Evolutionary conservation across 1,140 invertebrate species (phyloP), one percentile per base, ranked within the genome.

Genomic region (Periplaneta americana): DNA sequence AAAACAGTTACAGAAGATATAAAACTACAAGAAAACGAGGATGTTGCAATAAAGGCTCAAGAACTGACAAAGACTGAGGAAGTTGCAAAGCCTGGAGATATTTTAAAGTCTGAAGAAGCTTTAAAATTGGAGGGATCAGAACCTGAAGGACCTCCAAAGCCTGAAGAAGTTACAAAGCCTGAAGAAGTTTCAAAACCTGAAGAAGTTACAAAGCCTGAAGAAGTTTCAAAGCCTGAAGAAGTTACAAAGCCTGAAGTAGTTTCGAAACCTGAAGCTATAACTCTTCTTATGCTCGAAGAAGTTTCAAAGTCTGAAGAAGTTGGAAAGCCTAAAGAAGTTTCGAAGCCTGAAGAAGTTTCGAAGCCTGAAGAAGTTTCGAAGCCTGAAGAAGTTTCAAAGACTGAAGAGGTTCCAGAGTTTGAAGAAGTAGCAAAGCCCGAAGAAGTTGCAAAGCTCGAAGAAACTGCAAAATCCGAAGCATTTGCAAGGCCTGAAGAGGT

Each of bases 401-500:
- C n/a, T n/a, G n/a, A n/a, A n/a, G n/a, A n/a, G n/a, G n/a, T n/a
- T n/a, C n/a, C n/a, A n/a, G n/a, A n/a, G n/a, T n/a, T n/a, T n/a
- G n/a, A n/a, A n/a, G n/a, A n/a, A n/a, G n/a, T n/a, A n/a, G n/a
- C n/a, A n/a, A n/a, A n/a, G 1, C 33, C 74, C 28, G 11, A 15
- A 22, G 74, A 75, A 75, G 5, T 75, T 18, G 17, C 74, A 18
- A n/a, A n/a, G n/a, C 33, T 32, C 13, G 48, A 57, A 57, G 48
- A 57, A n/a, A 1, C 48, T 57, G 48, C 17, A 18, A 57, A 57
- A n/a, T 75, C 74, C 13, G 48, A 57, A 57, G 48, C 17, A 18
- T 18, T 4, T n/a, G n/a, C 17, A 57, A 57, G n/a, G 48, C 32
- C 79, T 83, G 75, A 77, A 74, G 78, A 81, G 33, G 36, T 17